A percentile compares a stretch with the other conserved stretches of the same genome.
Conservation (phyloP, 2,113 vertebrate genomes). For the Epinephelus moara region DNA sequence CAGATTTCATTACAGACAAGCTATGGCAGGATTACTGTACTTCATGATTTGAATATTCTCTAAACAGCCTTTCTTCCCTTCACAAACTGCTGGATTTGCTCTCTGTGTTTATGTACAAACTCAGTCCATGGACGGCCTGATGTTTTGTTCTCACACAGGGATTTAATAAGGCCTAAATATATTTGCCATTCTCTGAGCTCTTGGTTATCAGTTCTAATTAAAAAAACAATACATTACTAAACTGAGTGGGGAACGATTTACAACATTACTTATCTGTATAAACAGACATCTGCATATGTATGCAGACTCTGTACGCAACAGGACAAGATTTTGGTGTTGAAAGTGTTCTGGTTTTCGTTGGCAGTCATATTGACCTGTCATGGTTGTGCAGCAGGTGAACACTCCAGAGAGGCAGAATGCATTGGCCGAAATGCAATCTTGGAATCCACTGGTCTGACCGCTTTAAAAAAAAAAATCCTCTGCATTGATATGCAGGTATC, state of each 20-base stretch:
- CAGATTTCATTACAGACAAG: constrained; percentile 54
- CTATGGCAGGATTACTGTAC: constrained; percentile 24
- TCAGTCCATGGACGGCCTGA: not conserved
- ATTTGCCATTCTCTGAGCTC: constrained; percentile 1
- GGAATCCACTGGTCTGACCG: too few species aligned
- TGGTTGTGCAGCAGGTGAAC: too few species aligned
- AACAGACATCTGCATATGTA: too few species aligned
- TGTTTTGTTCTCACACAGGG: not conserved
- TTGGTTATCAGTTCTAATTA: constrained; percentile 25
- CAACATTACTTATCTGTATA: constrained; percentile 5
- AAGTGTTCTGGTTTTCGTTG: too few species aligned
- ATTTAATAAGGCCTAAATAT: constrained; percentile 14
- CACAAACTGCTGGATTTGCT: not conserved
- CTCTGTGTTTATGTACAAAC: not conserved
- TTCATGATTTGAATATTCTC: constrained; percentile 22
- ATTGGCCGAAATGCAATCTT: too few species aligned
- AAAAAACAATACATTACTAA: constrained; percentile 3
- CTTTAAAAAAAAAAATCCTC: too few species aligned
- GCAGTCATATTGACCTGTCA: too few species aligned
- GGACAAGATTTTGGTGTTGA: too few species aligned
- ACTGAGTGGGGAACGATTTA: constrained; percentile 7
- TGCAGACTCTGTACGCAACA: too few species aligned
- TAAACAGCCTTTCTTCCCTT: constrained; percentile 1
- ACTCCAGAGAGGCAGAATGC: too few species aligned
- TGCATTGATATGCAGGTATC: too few species aligned